Conservation (phyloP, 1,140 invertebrate species). For the Ruditapes philippinarum region DNA sequence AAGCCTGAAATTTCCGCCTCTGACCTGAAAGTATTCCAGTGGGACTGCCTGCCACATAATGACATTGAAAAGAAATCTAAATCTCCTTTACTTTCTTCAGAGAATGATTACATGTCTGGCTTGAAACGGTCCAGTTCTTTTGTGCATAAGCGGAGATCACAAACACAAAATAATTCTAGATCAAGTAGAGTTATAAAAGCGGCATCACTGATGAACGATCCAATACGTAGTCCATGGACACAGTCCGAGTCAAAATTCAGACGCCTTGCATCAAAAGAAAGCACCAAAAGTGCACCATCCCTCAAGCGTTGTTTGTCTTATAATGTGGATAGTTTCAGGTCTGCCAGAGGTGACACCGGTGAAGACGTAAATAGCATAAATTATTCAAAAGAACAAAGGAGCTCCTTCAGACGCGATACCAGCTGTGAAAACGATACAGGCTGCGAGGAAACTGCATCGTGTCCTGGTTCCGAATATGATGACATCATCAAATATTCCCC, state of each 20-base stretch:
- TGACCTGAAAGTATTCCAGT: too few species aligned
- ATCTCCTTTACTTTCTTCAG: too few species aligned
- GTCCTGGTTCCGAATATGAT: neutral
- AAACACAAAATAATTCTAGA: neutral
- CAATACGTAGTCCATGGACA: too few species aligned
- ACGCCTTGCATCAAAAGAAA: neutral
- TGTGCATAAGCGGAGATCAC: too few species aligned
- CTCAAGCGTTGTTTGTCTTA: neutral
- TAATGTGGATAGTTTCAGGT: neutral
- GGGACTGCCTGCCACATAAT: too few species aligned
- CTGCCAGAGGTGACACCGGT: neutral
- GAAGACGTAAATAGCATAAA: neutral
- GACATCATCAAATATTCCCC: neutral
- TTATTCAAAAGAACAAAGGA: neutral
- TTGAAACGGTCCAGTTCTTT: too few species aligned
- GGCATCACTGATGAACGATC: neutral
- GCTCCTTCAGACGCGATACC: neutral
- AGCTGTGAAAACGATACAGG: neutral
- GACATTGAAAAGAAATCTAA: too few species aligned
- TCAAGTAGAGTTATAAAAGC: neutral
- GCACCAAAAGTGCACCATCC: neutral
- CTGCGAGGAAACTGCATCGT: neutral
- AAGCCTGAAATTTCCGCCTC: too few species aligned
- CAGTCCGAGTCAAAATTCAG: neutral
- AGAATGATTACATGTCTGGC: too few species aligned